A percentile compares a stretch with the other conserved stretches of the same genome.
Conservation (phyloP, 1,140 invertebrate species). For the Pachypsylla venusta region DNA sequence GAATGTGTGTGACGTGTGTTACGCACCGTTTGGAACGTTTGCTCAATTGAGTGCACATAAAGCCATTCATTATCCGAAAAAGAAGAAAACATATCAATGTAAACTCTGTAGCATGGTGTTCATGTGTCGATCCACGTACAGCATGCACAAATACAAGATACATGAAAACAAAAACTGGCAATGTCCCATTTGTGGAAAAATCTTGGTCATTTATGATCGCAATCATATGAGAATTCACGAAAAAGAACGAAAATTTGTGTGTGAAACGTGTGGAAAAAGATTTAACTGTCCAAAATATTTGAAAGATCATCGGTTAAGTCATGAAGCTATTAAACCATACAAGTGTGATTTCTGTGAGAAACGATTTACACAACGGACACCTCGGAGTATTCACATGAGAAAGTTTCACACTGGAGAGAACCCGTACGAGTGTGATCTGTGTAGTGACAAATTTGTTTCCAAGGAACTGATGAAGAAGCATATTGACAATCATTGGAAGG, state of each 20-base stretch:
- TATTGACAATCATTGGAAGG: slow-evolving; percentile 41
- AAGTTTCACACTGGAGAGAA: slow-evolving; percentile 50
- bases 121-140: neutral
- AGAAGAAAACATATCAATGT: slow-evolving; percentile 4
- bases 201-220: neutral
- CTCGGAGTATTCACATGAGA: slow-evolving; percentile 50
- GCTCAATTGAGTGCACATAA: neutral
- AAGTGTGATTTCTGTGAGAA: slow-evolving; percentile 37
- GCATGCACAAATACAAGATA: neutral
- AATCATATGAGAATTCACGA: slow-evolving; percentile 3
- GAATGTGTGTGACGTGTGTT: neutral
- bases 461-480: slow-evolving; percentile 40
- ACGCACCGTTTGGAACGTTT: neutral
- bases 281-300: slow-evolving; percentile 5
- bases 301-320: slow-evolving; percentile 32
- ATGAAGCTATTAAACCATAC: slow-evolving; percentile 33
- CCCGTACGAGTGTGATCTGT: slow-evolving; percentile 47
- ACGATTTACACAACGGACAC: slow-evolving; percentile 51
- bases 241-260: neutral
- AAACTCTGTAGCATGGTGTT: neutral
- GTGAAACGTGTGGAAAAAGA: neutral
- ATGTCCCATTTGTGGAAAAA: slow-evolving; percentile 1
- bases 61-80: neutral
- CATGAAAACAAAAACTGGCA: slow-evolving; percentile 5
- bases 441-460: slow-evolving; percentile 46